Base-by-base conservation (phyloP, 2,797 vertebrate genomes). In the Rhyacichthys aspro region DNA sequence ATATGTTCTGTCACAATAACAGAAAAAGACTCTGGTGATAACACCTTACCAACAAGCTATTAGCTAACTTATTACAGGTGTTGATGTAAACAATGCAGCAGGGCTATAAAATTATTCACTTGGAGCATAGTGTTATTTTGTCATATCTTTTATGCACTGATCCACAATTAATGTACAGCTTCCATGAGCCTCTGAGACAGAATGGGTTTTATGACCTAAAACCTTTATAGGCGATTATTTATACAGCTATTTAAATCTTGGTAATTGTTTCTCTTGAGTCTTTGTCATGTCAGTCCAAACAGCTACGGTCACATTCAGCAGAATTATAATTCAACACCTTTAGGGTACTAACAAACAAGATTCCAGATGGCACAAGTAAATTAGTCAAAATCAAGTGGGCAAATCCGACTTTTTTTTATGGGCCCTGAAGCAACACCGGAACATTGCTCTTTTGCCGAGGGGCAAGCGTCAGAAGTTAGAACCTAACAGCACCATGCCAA, bases 251-350 rank as follows among this genome's bases (percentile, higher is more conserved):
- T 37, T 11, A 55, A 1, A 46, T 14, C 53, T 19, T 38, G 10
- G 49, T 61, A 49, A 69, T 37, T 52, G 11, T n/a, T 18, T 43
- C 67, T n/a, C 16, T 0, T 3, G 59, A 60, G 28, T 46, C 49
- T 19, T 67, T 44, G 43, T 37, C 39, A 32, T 70, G 15, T 55
- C 52, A 71, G 69, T 58, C 23, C 4, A 32, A 41, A 41, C 11
- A 11, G 44, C 43, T 48, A 63, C 16, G 55, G 46, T 63, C 44
- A 41, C 23, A 67, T 56, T 55, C 19, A 53, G 28, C 43, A 12
- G 9, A 7, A 55, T 59, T 39, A 14, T 43, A 65, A 66, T 57
- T 49, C 8, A 60, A 55, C 33, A 7, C 18, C 43, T 44, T 32
- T 10, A 23, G 49, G 46, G 11, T 45, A n/a, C n/a, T n/a, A 50